phyloP scores from a whole-genome alignment of 1,140 invertebrate species.

The Brachionus plicatilis region DNA sequence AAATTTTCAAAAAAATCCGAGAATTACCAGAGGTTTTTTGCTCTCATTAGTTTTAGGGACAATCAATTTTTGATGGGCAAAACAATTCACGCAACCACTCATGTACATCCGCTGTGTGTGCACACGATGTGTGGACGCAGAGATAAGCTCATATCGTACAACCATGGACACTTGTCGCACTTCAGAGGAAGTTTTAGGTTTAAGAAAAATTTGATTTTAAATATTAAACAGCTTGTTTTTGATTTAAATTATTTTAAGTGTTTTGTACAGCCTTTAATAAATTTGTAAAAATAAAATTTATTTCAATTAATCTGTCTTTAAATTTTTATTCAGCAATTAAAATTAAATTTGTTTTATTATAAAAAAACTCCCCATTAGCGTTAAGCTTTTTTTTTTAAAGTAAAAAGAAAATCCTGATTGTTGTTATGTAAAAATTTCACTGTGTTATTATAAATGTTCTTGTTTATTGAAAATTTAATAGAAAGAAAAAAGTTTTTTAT shows the following conservation, averaged over 20 bases:
- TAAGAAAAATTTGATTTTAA: background rate
- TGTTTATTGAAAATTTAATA: too few species aligned
- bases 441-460: too few species aligned
- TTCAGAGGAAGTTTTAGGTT: background rate
- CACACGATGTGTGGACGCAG: background rate
- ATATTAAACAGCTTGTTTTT: conserved; percentile 2
- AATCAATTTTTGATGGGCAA: conserved; percentile 28
- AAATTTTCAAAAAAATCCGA: background rate
- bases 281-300: background rate
- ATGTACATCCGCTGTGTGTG: conserved; percentile 3
- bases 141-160: background rate
- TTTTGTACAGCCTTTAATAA: conserved; percentile 11
- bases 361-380: too few species aligned
- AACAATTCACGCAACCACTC: background rate
- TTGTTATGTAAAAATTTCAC: too few species aligned
- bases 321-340: too few species aligned
- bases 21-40: conserved; percentile 12
- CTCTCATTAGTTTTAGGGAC: background rate
- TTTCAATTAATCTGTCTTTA: too few species aligned
- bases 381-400: too few species aligned
- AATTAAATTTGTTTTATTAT: too few species aligned
- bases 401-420: too few species aligned
- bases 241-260: conserved; percentile 33
- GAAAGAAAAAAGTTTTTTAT: too few species aligned
- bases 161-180: conserved; percentile 6